Base-by-base conservation (phyloP, 2,797 vertebrate genomes). In the Aselliscus stoliczkanus region DNA sequence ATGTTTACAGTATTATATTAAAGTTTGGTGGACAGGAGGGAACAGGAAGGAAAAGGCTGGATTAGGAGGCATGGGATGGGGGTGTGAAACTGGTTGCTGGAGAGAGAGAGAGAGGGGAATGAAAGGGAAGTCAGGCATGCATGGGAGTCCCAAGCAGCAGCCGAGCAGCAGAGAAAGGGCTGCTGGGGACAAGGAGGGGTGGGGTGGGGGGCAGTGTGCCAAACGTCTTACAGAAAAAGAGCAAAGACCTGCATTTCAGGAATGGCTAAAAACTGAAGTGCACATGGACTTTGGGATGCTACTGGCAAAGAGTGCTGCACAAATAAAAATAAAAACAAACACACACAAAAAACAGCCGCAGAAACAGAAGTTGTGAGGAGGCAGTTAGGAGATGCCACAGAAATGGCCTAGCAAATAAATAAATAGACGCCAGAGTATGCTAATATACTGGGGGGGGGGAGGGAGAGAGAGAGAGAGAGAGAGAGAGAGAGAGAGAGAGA, bases 111-210 rank as follows among this genome's bases (percentile, higher is more conserved):
- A 70, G 87, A 29, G 80, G 34, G 37, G 54, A 94, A 88, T 94
- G 93, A 96, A 93, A 92, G 82, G 50, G 67, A 76, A 88, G 72
- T 96, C 96, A 90, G 92, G 90, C 95, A 90, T 77, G 97, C 95
- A 56, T 95, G 92, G 92, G 96, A 96, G 90, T 83, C 91, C 64
- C 70, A 58, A 37, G 83, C 85, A 67, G 93, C 84, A 8, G 96
- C 95, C 94, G 95, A 96, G 94, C 92, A 80, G 79, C 13, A 67
- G 90, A 96, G 88, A 97, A 97, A 96, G 95, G 83, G 75, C 95
- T 81, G 80, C 87, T 42, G 60, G 94, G 92, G 88, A 77, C 27
- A 13, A 39, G 89, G 85, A 23, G 31, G n/a, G 44, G 54, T 9
- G 11, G 58, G 11, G n/a, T 31, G 7, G 27, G 9, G 23, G 10